Evolutionary conservation across 2,888 invertebrate genomes (phyloP), one percentile per base, ranked within the genome.

Genomic region (Amphiduros pacificus): DNA sequence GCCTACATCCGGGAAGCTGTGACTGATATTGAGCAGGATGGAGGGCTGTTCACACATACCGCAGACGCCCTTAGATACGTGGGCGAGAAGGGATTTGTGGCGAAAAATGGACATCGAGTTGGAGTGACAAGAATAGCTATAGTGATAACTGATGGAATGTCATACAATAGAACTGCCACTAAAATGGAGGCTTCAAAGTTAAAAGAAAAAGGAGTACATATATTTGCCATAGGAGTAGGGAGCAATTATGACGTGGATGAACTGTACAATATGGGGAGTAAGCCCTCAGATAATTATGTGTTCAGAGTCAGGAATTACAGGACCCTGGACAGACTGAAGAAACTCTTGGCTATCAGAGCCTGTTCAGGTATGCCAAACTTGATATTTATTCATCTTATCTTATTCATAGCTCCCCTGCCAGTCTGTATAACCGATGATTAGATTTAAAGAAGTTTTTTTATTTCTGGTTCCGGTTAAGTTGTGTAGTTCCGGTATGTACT

Each of bases 301-400:
- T 73, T 74, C 63, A 55, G 55, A 28, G 73, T 74, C 51, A 68
- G 70, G 24, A 68, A 69, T 48, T 74, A 68, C 41, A 64, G 70
- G 5, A 69, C 71, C 11, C 64, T 77, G 11, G 49, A 64, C 20
- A 55, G 64, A 5, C 71, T 77, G 36, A 69, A 68, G 55, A 66
- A 69, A 5, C 58, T 69, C 9, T 60, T 76, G 41, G 71, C 72
- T n/a, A 62, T 65, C 5, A 66, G 65, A 53, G 65, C 59, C 14
- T 59, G 59, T 24, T 32, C 59, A 52, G 59, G 59, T 59, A 44
- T 11, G 9, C 9, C 17, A 36, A n/a, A n/a, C n/a, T n/a, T n/a
- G n/a, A n/a, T n/a, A n/a, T n/a, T n/a, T n/a, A n/a, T n/a, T n/a
- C n/a, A n/a, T n/a, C n/a, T n/a, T n/a, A n/a, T n/a, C n/a, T n/a